Conservation (phyloP, 2,888 invertebrate species). For the Lamproptera curius region DNA sequence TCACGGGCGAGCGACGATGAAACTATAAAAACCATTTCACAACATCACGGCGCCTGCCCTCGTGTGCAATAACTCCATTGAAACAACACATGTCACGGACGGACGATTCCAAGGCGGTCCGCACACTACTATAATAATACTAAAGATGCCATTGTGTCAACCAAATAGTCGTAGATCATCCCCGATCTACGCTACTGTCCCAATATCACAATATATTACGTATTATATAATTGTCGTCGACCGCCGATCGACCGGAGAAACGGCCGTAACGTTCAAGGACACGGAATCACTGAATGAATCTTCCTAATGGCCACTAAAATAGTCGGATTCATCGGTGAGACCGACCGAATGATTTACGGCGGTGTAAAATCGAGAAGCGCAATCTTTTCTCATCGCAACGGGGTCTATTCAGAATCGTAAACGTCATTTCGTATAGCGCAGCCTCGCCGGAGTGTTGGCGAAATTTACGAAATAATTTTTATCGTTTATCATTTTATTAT, state of each 20-base stretch:
- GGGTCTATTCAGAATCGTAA: constrained; percentile 5
- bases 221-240: constrained; percentile 29
- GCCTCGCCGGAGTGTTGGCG: neutral
- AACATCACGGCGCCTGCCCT: constrained; percentile 41
- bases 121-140: constrained; percentile 44
- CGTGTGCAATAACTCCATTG: constrained; percentile 56
- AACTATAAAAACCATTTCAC: constrained; percentile 49
- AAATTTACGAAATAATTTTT: neutral
- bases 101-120: constrained; percentile 48
- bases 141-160: constrained; percentile 30
- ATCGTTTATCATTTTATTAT: constrained; percentile 5
- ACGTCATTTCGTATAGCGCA: neutral
- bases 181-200: constrained; percentile 53
- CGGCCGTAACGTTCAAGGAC: constrained; percentile 23
- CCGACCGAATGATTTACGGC: constrained; percentile 14
- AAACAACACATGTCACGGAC: constrained; percentile 37
- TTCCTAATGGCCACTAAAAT: constrained; percentile 15
- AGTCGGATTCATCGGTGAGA: constrained; percentile 12
- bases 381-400: constrained; percentile 5
- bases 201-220: constrained; percentile 36
- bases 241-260: constrained; percentile 21
- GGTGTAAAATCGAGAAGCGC: constrained; percentile 7
- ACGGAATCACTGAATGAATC: constrained; percentile 17
- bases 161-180: constrained; percentile 39
- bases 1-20: constrained; percentile 38